Conservation (phyloP, 53 echinoderm and acorn worm genomes). For the Crossaster papposus region DNA sequence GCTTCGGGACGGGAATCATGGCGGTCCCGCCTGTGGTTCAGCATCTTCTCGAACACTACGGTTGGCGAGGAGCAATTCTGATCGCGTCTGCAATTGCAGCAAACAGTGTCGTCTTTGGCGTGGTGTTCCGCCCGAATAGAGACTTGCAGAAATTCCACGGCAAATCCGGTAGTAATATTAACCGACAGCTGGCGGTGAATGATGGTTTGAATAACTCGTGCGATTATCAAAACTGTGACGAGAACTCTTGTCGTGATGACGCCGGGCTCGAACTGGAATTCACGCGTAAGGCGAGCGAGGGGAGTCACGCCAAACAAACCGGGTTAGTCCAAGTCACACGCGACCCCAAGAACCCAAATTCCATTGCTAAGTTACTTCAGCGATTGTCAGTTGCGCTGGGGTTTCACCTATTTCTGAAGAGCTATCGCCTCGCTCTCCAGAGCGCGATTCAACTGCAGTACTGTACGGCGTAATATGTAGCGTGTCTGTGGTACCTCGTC, state of each 20-base stretch:
- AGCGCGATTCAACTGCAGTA: not conserved
- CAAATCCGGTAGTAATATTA: too few species aligned
- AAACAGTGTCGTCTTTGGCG: not conserved
- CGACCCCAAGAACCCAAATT: not conserved
- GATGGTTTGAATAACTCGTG: too few species aligned
- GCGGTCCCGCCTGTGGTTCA: slow-evolving; percentile 18
- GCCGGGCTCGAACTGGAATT: not conserved
- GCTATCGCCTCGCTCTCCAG: not conserved
- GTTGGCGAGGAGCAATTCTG: slow-evolving; percentile 31
- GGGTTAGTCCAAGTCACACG: not conserved
- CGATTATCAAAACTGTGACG: too few species aligned
- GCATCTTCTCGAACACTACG: slow-evolving; percentile 6
- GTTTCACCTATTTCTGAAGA: not conserved
- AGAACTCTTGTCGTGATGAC: not conserved
- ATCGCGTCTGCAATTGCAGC: slow-evolving; percentile 20
- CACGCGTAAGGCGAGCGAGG: not conserved
- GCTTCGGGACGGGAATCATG: slow-evolving; percentile 11
- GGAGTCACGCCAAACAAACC: not conserved
- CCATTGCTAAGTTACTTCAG: not conserved
- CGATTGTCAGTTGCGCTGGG: not conserved
- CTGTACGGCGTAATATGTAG: not conserved
- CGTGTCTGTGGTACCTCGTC: not conserved
- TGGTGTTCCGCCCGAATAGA: not conserved
- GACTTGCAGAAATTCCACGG: too few species aligned
- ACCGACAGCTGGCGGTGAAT: too few species aligned